phyloP scores from a whole-genome alignment of 1,140 invertebrate genomes.

The Saccostrea glomerata region DNA sequence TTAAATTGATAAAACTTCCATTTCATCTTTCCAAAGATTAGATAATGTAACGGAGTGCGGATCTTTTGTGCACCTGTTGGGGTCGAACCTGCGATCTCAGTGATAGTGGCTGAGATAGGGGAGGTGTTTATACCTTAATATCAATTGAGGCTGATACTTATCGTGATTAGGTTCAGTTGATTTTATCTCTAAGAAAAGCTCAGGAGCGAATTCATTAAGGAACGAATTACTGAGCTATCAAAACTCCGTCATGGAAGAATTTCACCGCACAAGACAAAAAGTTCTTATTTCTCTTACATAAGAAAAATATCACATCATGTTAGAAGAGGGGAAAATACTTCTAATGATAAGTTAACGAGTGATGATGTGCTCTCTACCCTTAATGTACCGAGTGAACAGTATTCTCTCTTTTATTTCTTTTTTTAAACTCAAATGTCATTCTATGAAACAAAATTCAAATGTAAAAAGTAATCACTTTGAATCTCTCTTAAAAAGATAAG shows the following conservation, averaged over 20 bases:
- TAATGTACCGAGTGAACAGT: conserved; percentile 20
- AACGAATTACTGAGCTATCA: conserved; percentile 25
- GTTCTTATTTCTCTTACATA: conserved; percentile 25
- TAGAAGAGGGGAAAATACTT: neutral
- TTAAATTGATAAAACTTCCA: conserved; percentile 34
- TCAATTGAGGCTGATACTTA: conserved; percentile 31
- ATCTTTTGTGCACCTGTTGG: conserved; percentile 11
- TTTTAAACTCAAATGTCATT: conserved; percentile 10
- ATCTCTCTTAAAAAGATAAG: conserved; percentile 6
- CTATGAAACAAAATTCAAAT: conserved; percentile 5
- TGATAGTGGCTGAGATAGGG: neutral
- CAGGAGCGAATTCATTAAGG: conserved; percentile 33
- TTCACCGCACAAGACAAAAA: conserved; percentile 35
- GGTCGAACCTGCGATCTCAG: conserved; percentile 17
- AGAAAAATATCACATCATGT: conserved; percentile 25
- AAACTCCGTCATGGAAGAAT: conserved; percentile 17
- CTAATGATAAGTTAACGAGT: conserved; percentile 22
- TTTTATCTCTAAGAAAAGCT: conserved; percentile 31
- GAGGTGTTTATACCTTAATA: conserved; percentile 32
- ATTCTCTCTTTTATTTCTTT: conserved; percentile 25
- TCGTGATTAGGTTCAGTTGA: conserved; percentile 30
- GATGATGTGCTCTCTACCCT: conserved; percentile 30
- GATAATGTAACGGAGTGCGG: conserved; percentile 5
- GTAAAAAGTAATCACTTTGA: conserved; percentile 2
- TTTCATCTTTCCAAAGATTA: conserved; percentile 31